Conservation (phyloP, 2,888 invertebrate genomes). For the Harpalus rufipes region DNA sequence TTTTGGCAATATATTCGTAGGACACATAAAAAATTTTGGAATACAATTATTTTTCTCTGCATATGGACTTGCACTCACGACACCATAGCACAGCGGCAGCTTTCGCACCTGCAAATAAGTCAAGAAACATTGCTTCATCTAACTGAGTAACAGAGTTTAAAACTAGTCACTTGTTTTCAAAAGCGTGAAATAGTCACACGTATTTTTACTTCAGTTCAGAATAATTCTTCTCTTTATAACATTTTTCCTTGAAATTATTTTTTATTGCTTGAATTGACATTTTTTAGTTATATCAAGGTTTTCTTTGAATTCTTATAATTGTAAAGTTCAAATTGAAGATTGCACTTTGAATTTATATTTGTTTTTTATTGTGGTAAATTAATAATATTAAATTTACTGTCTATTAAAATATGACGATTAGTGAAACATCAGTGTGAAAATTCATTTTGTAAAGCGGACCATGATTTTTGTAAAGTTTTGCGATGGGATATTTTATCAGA, state of each 20-base stretch:
- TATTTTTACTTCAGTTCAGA: neutral
- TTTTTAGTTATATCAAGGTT: neutral
- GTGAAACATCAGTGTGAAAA: too few species aligned
- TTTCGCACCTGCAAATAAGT: slow-evolving; percentile 35
- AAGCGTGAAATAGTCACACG: neutral
- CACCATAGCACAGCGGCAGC: slow-evolving; percentile 32
- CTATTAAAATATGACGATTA: too few species aligned
- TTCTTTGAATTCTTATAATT: neutral
- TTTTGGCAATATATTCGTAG: neutral
- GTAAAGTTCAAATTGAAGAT: neutral
- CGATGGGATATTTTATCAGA: too few species aligned
- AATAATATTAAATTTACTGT: too few species aligned
- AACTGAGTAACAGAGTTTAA: slow-evolving; percentile 33
- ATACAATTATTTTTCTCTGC: slow-evolving; percentile 59
- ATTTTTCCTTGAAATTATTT: neutral
- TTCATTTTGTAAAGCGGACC: too few species aligned
- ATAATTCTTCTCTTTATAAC: neutral
- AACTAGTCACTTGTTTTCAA: neutral
- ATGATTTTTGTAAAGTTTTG: too few species aligned
- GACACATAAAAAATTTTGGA: slow-evolving; percentile 13
- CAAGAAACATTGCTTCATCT: slow-evolving; percentile 26
- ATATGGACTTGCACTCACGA: slow-evolving; percentile 63
- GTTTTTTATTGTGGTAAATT: too few species aligned
- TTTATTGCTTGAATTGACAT: slow-evolving; percentile 1
- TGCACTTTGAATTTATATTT: too few species aligned